Evolutionary conservation across 2,888 invertebrate species (phyloP).

Genomic region (Tinea trinotella): DNA sequence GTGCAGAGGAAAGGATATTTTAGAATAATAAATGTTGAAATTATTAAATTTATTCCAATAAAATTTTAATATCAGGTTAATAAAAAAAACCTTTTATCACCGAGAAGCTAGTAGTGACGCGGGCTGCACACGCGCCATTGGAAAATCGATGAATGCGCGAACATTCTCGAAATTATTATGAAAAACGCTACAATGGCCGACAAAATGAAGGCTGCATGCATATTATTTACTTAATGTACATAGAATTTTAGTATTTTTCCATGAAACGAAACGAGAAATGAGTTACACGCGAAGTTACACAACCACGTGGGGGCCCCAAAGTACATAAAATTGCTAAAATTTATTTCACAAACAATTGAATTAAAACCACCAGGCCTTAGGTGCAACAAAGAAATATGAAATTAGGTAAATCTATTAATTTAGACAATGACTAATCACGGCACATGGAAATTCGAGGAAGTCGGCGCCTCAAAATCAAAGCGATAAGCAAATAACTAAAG

Average conservation of each 20-base stretch:
- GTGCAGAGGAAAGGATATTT: too few relatives aligned
- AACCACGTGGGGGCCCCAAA: conserved; percentile 1
- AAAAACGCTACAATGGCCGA: too few relatives aligned
- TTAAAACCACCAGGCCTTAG: too few relatives aligned
- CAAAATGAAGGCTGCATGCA: background rate
- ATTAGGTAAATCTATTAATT: conserved; percentile 33
- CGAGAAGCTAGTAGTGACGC: conserved; percentile 21
- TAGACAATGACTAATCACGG: background rate
- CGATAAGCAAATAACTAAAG: too few relatives aligned
- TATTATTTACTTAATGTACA: too few relatives aligned
- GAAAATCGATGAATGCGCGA: conserved; percentile 43
- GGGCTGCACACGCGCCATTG: conserved; percentile 25
- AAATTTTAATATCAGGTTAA: too few relatives aligned
- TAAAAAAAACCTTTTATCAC: background rate
- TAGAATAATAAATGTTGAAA: too few relatives aligned
- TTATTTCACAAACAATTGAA: too few relatives aligned
- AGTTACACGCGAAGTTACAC: background rate
- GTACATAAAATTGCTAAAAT: background rate
- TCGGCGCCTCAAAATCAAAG: too few relatives aligned
- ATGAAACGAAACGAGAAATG: background rate
- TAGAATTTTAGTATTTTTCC: too few relatives aligned
- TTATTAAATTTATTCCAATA: too few relatives aligned
- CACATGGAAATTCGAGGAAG: conserved; percentile 7
- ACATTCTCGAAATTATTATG: conserved; percentile 51
- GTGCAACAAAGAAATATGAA: conserved; percentile 14